Evolutionary conservation across 2,797 vertebrate species (phyloP).

Genomic region (Glossophaga mutica): DNA sequence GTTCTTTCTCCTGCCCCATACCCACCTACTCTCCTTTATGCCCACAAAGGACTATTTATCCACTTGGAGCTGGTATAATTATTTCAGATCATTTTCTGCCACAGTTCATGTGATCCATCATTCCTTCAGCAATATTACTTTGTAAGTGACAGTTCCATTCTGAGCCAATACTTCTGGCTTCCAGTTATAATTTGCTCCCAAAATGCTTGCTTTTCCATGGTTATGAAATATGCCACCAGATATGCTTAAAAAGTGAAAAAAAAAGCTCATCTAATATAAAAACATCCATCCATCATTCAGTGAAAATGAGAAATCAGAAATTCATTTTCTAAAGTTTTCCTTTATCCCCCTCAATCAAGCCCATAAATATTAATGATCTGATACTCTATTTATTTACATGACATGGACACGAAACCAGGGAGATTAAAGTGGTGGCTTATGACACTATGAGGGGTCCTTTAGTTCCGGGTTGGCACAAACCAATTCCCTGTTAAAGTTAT

Average conservation of each 20-base stretch:
- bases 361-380: neutral
- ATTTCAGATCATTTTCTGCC: slow-evolving; percentile 44
- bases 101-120: slow-evolving; percentile 4
- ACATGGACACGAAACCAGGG: neutral
- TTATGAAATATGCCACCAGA: slow-evolving; percentile 59
- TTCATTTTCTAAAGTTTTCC: neutral
- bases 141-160: neutral
- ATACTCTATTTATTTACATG: neutral
- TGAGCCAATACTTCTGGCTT: slow-evolving; percentile 51
- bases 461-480: neutral
- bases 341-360: neutral
- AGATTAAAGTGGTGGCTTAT: neutral
- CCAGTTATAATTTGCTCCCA: slow-evolving; percentile 39
- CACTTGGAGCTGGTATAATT: slow-evolving; percentile 42
- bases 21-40: slow-evolving; percentile 59
- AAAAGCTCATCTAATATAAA: neutral
- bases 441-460: neutral
- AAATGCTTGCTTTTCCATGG: slow-evolving; percentile 37
- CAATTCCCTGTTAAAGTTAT: slow-evolving; percentile 18
- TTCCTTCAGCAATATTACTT: slow-evolving; percentile 48
- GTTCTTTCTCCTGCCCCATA: slow-evolving; percentile 59
- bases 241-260: neutral
- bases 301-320: slow-evolving; percentile 32
- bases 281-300: neutral
- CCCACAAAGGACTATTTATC: slow-evolving; percentile 72